Evolutionary conservation across 1,140 invertebrate species (phyloP).

Genomic region (Macrobrachium nipponense): DNA sequence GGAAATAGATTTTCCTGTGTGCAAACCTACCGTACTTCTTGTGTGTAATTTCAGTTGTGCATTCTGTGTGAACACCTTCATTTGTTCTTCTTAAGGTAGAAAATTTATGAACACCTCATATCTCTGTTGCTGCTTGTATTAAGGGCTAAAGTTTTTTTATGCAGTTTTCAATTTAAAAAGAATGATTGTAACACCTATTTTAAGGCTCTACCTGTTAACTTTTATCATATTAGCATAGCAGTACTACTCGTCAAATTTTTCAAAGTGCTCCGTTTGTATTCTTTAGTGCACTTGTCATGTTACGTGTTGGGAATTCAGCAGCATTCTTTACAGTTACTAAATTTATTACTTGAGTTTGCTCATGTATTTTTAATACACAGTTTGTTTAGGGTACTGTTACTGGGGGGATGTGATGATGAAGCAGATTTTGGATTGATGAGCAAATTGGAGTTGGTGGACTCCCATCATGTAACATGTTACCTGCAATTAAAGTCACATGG

Average conservation of each 20-base stretch:
- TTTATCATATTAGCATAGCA: constrained; percentile 5
- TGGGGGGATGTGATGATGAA: too few relatives aligned
- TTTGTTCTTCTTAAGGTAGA: neutral
- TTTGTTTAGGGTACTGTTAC: too few relatives aligned
- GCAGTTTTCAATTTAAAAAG: constrained; percentile 8
- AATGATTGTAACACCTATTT: constrained; percentile 11
- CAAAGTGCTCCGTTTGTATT: neutral
- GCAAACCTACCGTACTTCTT: neutral
- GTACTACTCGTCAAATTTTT: neutral
- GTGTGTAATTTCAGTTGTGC: neutral
- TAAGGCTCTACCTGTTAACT: constrained; percentile 13
- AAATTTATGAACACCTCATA: constrained; percentile 6
- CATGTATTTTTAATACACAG: too few relatives aligned
- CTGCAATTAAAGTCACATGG: neutral
- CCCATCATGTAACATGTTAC: neutral
- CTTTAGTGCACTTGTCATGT: too few relatives aligned
- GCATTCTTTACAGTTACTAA: too few relatives aligned
- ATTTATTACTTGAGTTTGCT: too few relatives aligned
- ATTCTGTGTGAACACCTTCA: neutral
- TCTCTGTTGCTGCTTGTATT: constrained; percentile 14
- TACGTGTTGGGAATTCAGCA: too few relatives aligned
- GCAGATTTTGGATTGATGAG: neutral
- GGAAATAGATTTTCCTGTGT: too few relatives aligned
- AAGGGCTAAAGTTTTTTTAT: constrained; percentile 15
- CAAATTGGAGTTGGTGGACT: neutral